Percentiles rank a stretch among this genome's conserved stretches.
These are phyloP conservation scores for Poecilia gillii DNA, from an alignment of 2,797 vertebrate species.

Conservation along the genomic window DNA sequence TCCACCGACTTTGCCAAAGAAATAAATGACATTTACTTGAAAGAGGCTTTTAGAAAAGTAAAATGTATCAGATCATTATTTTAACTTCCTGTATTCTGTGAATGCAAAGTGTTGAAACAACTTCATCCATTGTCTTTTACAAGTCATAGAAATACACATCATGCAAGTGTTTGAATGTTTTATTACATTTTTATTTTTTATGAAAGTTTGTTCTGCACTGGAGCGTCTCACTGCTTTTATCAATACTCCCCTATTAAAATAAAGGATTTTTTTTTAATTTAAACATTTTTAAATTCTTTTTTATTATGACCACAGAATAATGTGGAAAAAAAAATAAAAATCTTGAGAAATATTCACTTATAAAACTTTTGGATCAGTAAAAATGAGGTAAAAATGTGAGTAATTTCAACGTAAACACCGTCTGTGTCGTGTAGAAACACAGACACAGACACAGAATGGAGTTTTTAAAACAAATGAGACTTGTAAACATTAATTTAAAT, in stretches of 20 bases:
- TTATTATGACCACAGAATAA: not conserved
- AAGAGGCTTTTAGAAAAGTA: conserved; percentile 21
- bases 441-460: not conserved
- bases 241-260: conserved; percentile 58
- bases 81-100: conserved; percentile 28
- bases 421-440: not conserved
- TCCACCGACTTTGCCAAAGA: not conserved
- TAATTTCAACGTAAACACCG: not conserved
- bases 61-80: conserved; percentile 17
- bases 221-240: conserved; percentile 68
- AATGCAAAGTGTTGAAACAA: conserved; percentile 27
- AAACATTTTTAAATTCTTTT: not conserved
- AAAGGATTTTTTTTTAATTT: conserved; percentile 66
- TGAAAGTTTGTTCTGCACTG: conserved; percentile 75
- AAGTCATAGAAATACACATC: conserved; percentile 37
- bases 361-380: not conserved
- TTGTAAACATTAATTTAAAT: conserved; percentile 2
- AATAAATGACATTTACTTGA: conserved; percentile 36
- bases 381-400: not conserved
- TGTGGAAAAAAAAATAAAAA: not conserved
- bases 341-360: not conserved
- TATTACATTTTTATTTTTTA: conserved; percentile 32
- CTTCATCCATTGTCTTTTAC: not conserved
- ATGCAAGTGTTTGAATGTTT: conserved; percentile 15
- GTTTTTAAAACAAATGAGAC: not conserved